These are phyloP conservation scores for Argyrosomus regius DNA, from an alignment of 2,797 vertebrate species.

Conservation along the genomic window DNA sequence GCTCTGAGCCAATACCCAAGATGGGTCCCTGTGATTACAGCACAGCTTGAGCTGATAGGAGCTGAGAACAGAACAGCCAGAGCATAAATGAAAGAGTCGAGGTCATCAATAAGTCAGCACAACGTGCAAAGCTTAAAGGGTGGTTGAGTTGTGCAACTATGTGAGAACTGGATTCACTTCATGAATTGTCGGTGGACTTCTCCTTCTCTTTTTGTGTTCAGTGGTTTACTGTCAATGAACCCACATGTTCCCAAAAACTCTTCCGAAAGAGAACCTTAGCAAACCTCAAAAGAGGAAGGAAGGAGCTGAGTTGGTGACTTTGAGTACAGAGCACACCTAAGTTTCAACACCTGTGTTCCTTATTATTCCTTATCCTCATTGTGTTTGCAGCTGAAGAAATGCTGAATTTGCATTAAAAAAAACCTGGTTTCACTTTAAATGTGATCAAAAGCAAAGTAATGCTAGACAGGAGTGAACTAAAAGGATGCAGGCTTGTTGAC, in stretches of 20 bases:
- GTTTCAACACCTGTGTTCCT: conserved; percentile 10
- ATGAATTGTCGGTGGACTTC: conserved; percentile 43
- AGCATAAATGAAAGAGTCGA: conserved; percentile 27
- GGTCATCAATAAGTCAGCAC: conserved; percentile 35
- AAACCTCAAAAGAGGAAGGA: conserved; percentile 30
- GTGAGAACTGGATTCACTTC: conserved; percentile 18
- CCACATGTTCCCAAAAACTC: conserved; percentile 27
- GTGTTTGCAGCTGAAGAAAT: conserved; percentile 46
- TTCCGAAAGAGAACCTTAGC: conserved; percentile 25
- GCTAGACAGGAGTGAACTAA: background rate
- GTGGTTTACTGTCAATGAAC: conserved; percentile 53
- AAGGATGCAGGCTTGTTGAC: conserved; percentile 34
- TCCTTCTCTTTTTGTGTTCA: conserved; percentile 28
- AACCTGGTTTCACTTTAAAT: conserved; percentile 29
- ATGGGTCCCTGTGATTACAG: conserved; percentile 58
- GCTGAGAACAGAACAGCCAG: conserved; percentile 28
- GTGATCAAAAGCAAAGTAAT: conserved; percentile 1
- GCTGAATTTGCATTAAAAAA: conserved; percentile 31
- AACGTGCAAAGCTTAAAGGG: background rate
- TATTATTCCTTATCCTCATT: too few species aligned
- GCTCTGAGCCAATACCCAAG: conserved; percentile 34
- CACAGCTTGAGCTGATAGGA: conserved; percentile 40
- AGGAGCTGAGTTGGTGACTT: background rate
- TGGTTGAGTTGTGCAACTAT: conserved; percentile 4
- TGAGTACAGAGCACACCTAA: conserved; percentile 44